A percentile compares a stretch with the other conserved stretches of the same genome.
Evolutionary conservation across 1,140 invertebrate species (phyloP).

Genomic region (Drosophila persimilis): DNA sequence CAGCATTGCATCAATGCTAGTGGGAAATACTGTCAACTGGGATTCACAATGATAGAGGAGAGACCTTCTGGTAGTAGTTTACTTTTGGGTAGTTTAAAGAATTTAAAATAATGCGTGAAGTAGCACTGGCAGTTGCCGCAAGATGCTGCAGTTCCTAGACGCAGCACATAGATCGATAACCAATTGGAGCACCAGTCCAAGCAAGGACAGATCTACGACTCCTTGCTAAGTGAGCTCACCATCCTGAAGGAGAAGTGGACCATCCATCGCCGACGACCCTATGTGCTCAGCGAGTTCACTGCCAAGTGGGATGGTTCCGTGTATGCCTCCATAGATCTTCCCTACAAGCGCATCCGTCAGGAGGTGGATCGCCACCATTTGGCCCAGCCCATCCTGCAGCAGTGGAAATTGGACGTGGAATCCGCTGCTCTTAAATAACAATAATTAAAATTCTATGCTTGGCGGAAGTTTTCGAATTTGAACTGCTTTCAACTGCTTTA

Average conservation of each 20-base stretch:
- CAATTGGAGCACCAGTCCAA: constrained; percentile 86
- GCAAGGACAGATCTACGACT: constrained; percentile 89
- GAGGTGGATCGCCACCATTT: constrained; percentile 68
- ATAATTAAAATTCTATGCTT: no score
- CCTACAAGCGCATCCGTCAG: constrained; percentile 71
- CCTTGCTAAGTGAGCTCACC: constrained; percentile 85
- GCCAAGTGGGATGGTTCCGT: constrained; percentile 72
- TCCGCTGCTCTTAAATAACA: no score
- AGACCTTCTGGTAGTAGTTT: no score
- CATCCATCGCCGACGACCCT: constrained; percentile 61
- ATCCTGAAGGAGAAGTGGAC: constrained; percentile 84
- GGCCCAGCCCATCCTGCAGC: constrained; percentile 66
- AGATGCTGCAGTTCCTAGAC: constrained; percentile 84
- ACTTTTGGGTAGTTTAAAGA: neutral
- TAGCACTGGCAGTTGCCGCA: constrained; percentile 86
- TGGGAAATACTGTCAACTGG: no score
- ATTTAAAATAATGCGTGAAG: no score
- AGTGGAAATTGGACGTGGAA: constrained; percentile 71
- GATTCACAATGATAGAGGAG: neutral
- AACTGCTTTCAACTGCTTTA: no score
- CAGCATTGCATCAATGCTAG: constrained; percentile 22
- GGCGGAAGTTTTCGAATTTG: no score
- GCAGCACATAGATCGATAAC: constrained; percentile 84
- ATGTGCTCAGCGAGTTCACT: constrained; percentile 77
- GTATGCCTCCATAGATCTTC: constrained; percentile 71